Evolutionary conservation across 1,140 invertebrate species (phyloP).

Genomic region (Caerostris darwini): DNA sequence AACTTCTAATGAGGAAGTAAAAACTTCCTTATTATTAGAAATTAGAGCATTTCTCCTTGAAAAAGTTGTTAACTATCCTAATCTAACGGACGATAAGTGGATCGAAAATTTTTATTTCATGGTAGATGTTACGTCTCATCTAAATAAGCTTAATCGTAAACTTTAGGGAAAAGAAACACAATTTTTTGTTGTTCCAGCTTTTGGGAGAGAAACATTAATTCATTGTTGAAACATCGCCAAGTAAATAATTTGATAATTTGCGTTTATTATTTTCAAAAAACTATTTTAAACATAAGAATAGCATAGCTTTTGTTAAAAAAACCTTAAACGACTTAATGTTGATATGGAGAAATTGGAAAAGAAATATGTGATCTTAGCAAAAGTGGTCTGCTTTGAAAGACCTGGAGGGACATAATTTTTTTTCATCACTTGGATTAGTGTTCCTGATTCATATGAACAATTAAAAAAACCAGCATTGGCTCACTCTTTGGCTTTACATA

Average conservation of each 20-base stretch:
- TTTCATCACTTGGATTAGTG: too few relatives aligned
- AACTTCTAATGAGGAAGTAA: slow-evolving; percentile 70
- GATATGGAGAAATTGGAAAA: background rate
- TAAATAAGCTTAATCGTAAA: slow-evolving; percentile 22
- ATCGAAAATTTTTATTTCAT: background rate
- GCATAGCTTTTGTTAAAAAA: background rate
- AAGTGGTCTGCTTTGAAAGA: too few relatives aligned
- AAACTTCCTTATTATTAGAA: slow-evolving; percentile 78
- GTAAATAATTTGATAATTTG: slow-evolving; percentile 2
- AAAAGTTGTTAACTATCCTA: slow-evolving; percentile 70
- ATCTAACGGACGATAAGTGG: background rate
- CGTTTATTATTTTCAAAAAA: background rate
- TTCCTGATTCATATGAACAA: too few relatives aligned
- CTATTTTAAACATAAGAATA: background rate
- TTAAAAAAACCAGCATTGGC: too few relatives aligned
- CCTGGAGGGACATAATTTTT: too few relatives aligned
- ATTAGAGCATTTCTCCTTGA: slow-evolving; percentile 78
- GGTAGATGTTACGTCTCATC: background rate
- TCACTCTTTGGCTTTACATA: too few relatives aligned
- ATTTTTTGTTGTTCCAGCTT: background rate
- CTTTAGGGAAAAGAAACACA: background rate
- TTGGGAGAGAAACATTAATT: background rate
- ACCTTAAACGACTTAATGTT: background rate
- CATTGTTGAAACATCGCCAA: background rate
- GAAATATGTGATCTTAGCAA: too few relatives aligned